phyloP scores from a whole-genome alignment of 2,888 invertebrate genomes.

The Gnatocerus cornutus region DNA sequence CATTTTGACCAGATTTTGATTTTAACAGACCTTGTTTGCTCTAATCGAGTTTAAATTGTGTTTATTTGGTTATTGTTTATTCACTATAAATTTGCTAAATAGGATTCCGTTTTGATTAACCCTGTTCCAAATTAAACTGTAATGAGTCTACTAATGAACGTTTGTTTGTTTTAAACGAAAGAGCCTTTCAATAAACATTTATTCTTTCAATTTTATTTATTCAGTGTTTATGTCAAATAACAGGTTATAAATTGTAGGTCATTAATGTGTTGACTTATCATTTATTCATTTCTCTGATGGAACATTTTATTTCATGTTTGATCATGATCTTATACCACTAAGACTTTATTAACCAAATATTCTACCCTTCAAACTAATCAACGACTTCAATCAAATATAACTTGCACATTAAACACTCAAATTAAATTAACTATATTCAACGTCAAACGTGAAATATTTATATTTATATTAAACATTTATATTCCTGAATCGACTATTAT shows the following conservation, averaged over 20 bases:
- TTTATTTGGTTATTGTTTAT: conserved; percentile 18
- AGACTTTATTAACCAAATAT: too few species aligned
- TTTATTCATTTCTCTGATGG: neutral
- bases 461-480: too few species aligned
- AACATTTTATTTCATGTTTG: neutral
- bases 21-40: conserved; percentile 1
- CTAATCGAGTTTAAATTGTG: conserved; percentile 6
- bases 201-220: conserved; percentile 3
- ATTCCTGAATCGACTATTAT: too few species aligned
- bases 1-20: neutral
- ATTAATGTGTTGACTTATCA: conserved; percentile 7
- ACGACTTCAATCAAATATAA: too few species aligned
- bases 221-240: neutral
- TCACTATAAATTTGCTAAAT: conserved; percentile 9
- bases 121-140: neutral
- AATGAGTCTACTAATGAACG: conserved; percentile 8
- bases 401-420: too few species aligned
- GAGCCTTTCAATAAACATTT: conserved; percentile 2
- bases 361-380: too few species aligned
- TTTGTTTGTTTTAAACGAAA: neutral
- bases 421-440: too few species aligned
- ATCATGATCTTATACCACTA: neutral
- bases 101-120: conserved; percentile 7
- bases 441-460: too few species aligned
- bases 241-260: neutral